phyloP scores from a whole-genome alignment of 2,113 vertebrate species.

The Pseudorhombus dupliciocellatus region DNA sequence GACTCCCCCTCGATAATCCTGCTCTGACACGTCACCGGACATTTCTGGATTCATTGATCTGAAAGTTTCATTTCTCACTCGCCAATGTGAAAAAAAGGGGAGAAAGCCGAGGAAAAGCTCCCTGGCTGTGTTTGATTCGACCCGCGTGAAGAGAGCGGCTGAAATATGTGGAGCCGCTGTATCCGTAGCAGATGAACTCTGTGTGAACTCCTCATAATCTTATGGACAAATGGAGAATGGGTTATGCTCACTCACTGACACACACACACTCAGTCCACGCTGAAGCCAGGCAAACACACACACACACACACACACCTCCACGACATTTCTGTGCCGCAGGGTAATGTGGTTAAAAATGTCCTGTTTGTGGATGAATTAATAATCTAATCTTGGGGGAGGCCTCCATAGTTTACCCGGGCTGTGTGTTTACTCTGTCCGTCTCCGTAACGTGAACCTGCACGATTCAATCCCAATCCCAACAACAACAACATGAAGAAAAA shows the following conservation, averaged over 20 bases:
- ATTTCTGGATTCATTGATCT: conserved; percentile 32
- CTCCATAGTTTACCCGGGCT: neutral
- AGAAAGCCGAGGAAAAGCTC: neutral
- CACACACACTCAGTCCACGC: conserved; percentile 10
- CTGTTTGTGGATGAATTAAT: conserved; percentile 5
- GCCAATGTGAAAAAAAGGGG: neutral
- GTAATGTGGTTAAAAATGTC: neutral
- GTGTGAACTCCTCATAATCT: conserved; percentile 84
- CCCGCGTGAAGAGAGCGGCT: conserved; percentile 34
- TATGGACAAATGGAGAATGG: conserved; percentile 80
- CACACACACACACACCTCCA: conserved; percentile 4
- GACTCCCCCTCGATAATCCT: neutral
- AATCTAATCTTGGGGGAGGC: neutral
- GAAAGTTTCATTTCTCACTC: conserved; percentile 39
- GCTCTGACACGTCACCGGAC: neutral
- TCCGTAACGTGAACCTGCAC: too few species aligned
- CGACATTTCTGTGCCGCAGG: conserved; percentile 15
- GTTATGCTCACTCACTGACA: conserved; percentile 58
- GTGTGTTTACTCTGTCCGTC: conserved; percentile 14
- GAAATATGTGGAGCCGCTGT: conserved; percentile 66
- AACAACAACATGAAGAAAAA: neutral
- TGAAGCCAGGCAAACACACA: neutral
- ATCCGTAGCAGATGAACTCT: conserved; percentile 80
- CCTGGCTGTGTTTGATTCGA: conserved; percentile 43
- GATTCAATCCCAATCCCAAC: neutral